Base-by-base conservation (phyloP, 2,888 invertebrate species). In the Ennomos quercinarius region DNA sequence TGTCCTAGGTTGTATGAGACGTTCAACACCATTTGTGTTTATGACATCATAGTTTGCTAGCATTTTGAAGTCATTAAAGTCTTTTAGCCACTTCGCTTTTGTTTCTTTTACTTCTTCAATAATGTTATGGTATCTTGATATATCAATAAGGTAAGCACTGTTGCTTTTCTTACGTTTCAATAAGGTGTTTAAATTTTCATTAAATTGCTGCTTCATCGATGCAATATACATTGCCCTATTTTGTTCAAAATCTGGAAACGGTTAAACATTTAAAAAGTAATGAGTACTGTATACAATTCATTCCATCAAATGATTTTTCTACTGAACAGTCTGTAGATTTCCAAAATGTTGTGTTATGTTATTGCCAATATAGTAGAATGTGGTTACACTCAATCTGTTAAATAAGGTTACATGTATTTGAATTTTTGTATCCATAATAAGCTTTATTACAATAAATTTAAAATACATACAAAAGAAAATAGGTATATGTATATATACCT, bases 11-110 rank as follows among this genome's bases (percentile, higher is more conserved):
- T 80, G 80, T 35, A 90, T 78, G 0, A 90, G 70, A 55, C 80
- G 75, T 41, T 87, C 82, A 55, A 59, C 80, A 0, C 78, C 80
- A 41, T 71, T 78, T 0, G 84, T 61, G 34, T 76, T 65, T 39
- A 87, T 41, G 17, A 89, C 57, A 64, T 89, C 87, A 64, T 89
- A 90, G 61, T 73, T 86, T 0, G 82, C 74, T 38, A 90, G 68
- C 77, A 85, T 79, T 74, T 80, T 86, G 39, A 79, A 89, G 55
- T 91, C 90, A 13, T 85, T 80, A 56, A 78, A 89, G 27, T 67
- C 71, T 66, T 89, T 90, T 9, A 69, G 35, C 12, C 27, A 11
- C 64, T 84, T 86, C 9, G 55, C 63, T 68, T 87, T 88, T 0
- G 84, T 73, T 48, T 76, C 67, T 49, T 82, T 84, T 8, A 89